Conservation (phyloP, 2,797 vertebrate species). For the Pangasius krempfi region DNA sequence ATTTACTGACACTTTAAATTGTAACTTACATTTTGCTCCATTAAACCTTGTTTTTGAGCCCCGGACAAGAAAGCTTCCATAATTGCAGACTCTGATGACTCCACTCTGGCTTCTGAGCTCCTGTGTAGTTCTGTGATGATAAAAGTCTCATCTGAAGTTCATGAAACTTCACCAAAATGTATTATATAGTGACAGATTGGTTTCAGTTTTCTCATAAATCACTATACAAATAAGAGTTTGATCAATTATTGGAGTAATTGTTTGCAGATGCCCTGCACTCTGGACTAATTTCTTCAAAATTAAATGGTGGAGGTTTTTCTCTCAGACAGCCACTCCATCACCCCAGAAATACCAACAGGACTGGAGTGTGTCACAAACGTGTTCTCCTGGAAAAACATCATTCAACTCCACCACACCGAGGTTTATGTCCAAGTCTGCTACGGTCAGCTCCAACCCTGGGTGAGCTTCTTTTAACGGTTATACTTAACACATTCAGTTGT, state of each 20-base stretch:
- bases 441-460: conserved; percentile 68
- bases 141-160: background rate
- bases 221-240: background rate
- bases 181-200: background rate
- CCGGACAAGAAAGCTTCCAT: background rate
- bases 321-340: conserved; percentile 68
- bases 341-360: conserved; percentile 75
- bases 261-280: background rate
- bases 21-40: background rate
- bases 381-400: conserved; percentile 64
- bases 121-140: background rate
- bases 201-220: background rate
- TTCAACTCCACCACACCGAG: conserved; percentile 71
- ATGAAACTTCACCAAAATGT: background rate
- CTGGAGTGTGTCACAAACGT: conserved; percentile 53
- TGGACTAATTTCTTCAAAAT: background rate
- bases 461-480: conserved; percentile 53
- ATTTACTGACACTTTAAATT: background rate
- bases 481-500: background rate
- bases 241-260: background rate
- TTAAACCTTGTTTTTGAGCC: background rate
- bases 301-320: background rate
- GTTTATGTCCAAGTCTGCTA: conserved; percentile 55
- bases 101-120: background rate
- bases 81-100: background rate